A percentile compares a stretch with the other conserved stretches of the same genome.
Evolutionary conservation across 2,888 invertebrate genomes (phyloP).

Genomic region (Junonia oenone): DNA sequence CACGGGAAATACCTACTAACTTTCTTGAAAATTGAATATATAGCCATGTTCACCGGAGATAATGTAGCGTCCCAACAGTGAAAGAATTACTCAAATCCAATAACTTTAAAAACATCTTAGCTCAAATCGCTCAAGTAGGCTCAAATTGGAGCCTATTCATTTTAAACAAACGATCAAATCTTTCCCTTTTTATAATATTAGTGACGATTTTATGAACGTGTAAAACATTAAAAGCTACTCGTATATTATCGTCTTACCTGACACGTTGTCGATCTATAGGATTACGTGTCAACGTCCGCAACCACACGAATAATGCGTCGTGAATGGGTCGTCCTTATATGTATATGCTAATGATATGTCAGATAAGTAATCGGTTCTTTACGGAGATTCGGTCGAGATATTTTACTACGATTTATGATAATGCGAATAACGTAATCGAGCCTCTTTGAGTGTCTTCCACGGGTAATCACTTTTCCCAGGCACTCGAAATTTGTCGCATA

Average conservation of each 20-base stretch:
- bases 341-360: slow-evolving; percentile 21
- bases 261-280: background rate
- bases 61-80: too few species aligned
- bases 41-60: too few species aligned
- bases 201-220: too few species aligned
- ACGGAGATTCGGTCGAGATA: slow-evolving; percentile 27
- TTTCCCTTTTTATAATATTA: too few species aligned
- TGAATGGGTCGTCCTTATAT: slow-evolving; percentile 16
- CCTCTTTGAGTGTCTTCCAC: slow-evolving; percentile 1
- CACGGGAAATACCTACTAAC: too few species aligned
- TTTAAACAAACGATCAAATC: too few species aligned
- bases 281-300: slow-evolving; percentile 6
- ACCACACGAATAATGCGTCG: slow-evolving; percentile 13
- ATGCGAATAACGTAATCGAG: background rate
- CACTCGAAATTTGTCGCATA: slow-evolving; percentile 1
- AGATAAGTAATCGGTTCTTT: slow-evolving; percentile 29
- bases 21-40: too few species aligned
- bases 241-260: too few species aligned
- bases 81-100: too few species aligned
- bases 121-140: too few species aligned
- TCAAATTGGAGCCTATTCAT: too few species aligned
- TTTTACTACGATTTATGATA: slow-evolving; percentile 20
- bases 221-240: background rate
- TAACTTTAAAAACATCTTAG: too few species aligned
- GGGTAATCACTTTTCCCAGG: slow-evolving; percentile 24